Percentiles rank a stretch among this genome's conserved stretches.
Conservation (phyloP, 2,797 vertebrate species). For the Lerista edwardsae region DNA sequence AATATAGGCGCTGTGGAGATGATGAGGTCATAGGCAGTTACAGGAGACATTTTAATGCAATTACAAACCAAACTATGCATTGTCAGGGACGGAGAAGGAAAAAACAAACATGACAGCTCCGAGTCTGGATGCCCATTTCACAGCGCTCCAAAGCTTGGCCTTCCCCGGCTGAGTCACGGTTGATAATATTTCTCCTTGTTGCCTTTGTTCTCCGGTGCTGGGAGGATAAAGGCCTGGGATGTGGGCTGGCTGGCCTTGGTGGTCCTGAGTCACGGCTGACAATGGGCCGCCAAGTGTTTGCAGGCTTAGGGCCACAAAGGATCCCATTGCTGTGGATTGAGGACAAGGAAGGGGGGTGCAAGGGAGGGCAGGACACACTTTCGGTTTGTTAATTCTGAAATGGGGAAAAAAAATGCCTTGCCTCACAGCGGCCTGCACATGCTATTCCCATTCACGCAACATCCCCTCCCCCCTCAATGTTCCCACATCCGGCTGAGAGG, state of each 20-base stretch:
- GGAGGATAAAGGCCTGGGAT: constrained; percentile 56
- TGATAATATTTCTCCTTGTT: constrained; percentile 51
- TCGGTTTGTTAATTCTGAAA: no score
- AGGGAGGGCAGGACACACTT: no score
- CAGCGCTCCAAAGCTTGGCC: constrained; percentile 61
- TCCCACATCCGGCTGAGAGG: constrained; percentile 74
- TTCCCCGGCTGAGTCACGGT: constrained; percentile 63
- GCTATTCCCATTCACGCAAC: no score
- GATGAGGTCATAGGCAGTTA: constrained; percentile 43
- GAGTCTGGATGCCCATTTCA: constrained; percentile 47
- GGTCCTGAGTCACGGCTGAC: constrained; percentile 23
- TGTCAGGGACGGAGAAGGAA: constrained; percentile 35
- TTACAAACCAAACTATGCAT: constrained; percentile 28
- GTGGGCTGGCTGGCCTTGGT: constrained; percentile 39
- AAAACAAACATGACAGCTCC: constrained; percentile 56
- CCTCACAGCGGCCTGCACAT: no score
- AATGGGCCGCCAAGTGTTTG: constrained; percentile 19
- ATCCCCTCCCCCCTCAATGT: no score
- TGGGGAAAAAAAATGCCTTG: no score
- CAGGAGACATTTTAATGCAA: constrained; percentile 62
- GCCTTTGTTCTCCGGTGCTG: background rate
- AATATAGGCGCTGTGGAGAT: constrained; percentile 50
- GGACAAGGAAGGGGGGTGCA: no score
- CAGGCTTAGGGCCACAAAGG: constrained; percentile 56
- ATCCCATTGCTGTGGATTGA: constrained; percentile 38